Evolutionary conservation across 2,113 vertebrate genomes (phyloP).

Genomic region (Antechinus stuartii): DNA sequence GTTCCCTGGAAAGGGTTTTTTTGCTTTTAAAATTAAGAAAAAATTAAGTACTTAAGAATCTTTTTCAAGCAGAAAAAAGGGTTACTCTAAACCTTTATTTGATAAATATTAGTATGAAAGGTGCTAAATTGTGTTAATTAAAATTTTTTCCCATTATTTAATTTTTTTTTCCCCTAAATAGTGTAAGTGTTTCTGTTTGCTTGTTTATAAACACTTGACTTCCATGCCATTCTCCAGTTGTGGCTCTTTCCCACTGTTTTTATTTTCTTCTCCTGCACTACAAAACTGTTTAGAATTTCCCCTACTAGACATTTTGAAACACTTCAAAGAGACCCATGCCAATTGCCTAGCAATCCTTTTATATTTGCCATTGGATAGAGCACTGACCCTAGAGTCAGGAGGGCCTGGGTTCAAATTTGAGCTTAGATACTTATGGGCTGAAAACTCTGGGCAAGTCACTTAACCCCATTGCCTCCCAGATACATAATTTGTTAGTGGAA

Average conservation of each 20-base stretch:
- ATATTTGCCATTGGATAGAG: no score
- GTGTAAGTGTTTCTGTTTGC: neutral
- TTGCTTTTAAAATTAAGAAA: constrained; percentile 28
- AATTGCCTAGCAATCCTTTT: neutral
- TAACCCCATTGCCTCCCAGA: no score
- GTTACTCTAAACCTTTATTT: constrained; percentile 2
- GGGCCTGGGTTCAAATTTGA: no score
- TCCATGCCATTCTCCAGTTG: neutral
- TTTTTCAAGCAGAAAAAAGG: neutral
- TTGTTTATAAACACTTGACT: neutral
- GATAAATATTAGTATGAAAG: neutral
- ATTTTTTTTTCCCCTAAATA: neutral
- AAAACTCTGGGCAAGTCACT: no score
- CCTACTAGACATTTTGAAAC: neutral
- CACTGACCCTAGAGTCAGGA: no score
- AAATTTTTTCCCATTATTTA: neutral
- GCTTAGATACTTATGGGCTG: no score
- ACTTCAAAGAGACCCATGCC: neutral
- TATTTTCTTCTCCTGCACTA: neutral
- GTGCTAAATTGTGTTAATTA: neutral
- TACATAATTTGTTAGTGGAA: neutral
- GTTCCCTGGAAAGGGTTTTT: constrained; percentile 7
- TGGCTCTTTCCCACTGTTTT: neutral
- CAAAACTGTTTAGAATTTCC: neutral
- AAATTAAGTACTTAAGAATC: constrained; percentile 12